Evolutionary conservation across 2,888 invertebrate genomes (phyloP), one percentile per base, ranked within the genome.

Genomic region (Calameuta filiformis): DNA sequence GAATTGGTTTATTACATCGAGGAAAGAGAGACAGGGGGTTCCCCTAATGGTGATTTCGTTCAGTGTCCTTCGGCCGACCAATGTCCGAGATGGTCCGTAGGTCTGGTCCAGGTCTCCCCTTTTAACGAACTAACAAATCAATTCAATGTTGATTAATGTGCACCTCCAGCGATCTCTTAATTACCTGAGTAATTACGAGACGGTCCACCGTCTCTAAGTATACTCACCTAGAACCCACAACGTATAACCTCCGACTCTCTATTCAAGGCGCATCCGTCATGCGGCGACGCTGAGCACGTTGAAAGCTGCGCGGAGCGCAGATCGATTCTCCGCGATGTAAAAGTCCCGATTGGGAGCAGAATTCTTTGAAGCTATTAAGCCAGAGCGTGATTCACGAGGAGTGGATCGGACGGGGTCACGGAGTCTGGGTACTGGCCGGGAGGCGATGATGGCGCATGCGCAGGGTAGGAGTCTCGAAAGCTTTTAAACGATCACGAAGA

Each of bases 111-210:
- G 9, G 23, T 23, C 23, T 77, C 74, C 79, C 81, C 83, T 83
- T 86, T 85, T 83, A 85, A 85, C 83, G 80, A 78, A 86, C 86
- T 87, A 87, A 88, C 89, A 85, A 89, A 89, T 90, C 89, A 89
- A 90, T 90, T 87, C 85, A 82, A 87, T 87, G 84, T 86, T 87
- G 88, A 89, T 89, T 86, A 88, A 90, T 89, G 87, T 81, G 77
- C 83, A 81, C 84, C 85, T 82, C 84, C 82, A 84, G 86, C 83
- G 84, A 83, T 85, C 84, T 79, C 84, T 85, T 87, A 88, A 89
- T 89, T 88, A 87, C 85, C 84, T 79, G 84, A 85, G 85, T 87
- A 89, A 87, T 88, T 87, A 84, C 84, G 81, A 83, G 87, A 87
- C 88, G 83, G 87, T 83, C 82, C 83, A 85, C 83, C 85, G 82